Percentiles rank a stretch among this genome's conserved stretches.
phyloP scores from a whole-genome alignment of 2,113 vertebrate genomes.

The Heterocephalus glaber region DNA sequence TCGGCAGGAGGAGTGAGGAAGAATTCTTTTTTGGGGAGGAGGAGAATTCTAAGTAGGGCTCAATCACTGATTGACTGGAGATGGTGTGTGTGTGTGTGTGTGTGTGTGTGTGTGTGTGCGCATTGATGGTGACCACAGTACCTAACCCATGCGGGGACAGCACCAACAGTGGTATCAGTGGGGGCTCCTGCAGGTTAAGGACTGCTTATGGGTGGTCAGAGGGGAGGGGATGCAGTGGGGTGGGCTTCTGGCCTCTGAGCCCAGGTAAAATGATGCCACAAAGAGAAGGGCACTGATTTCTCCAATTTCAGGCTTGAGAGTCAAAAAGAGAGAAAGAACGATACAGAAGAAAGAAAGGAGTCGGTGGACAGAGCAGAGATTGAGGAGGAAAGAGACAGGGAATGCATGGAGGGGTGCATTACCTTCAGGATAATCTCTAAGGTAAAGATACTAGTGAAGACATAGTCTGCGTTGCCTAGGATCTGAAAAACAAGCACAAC shows the following conservation, averaged over 20 bases:
- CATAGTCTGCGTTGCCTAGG: slow-evolving; percentile 99
- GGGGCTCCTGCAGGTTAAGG: not conserved
- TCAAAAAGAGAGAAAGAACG: not conserved
- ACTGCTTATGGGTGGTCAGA: not conserved
- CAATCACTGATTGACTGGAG: not conserved
- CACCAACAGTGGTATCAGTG: not conserved
- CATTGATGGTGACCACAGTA: not conserved
- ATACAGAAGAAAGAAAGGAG: not conserved
- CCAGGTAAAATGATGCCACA: not conserved
- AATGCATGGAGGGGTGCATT: slow-evolving; percentile 80
- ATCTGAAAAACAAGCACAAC: slow-evolving; percentile 94
- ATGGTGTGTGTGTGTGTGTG: not conserved
- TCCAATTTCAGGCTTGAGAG: slow-evolving; percentile 47
- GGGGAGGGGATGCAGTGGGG: not conserved
- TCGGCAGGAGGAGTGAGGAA: not conserved
- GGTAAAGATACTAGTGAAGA: slow-evolving; percentile 99
- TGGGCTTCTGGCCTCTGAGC: not conserved
- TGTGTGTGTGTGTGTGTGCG: not conserved
- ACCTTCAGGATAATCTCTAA: slow-evolving; percentile 99
- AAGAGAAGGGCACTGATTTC: not conserved
- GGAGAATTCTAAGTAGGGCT: not conserved
- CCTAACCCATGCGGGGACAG: not conserved
- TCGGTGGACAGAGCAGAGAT: not conserved
- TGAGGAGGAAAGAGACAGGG: slow-evolving; percentile 38
- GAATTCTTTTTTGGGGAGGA: not conserved